Percentiles rank a stretch among this genome's conserved stretches.
Evolutionary conservation across 2,888 invertebrate species (phyloP).

Genomic region (Sinopyrophorus schimmeli): DNA sequence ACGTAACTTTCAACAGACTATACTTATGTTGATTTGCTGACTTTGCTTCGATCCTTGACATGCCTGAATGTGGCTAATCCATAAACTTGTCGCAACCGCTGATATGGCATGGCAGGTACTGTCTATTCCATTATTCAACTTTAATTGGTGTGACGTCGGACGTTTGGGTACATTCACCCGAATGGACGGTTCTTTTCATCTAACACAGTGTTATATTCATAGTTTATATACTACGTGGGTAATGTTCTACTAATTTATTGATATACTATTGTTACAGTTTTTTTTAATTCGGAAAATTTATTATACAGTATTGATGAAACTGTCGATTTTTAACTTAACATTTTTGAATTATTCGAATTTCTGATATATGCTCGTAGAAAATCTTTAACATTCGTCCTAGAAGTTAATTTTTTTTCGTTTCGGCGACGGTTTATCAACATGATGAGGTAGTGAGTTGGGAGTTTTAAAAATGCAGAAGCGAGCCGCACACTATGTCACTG

Average conservation of each 20-base stretch:
- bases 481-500: constrained; percentile 55
- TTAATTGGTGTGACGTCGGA: constrained; percentile 41
- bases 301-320: too few species aligned
- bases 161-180: constrained; percentile 39
- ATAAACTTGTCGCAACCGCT: constrained; percentile 37
- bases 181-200: constrained; percentile 32
- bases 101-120: constrained; percentile 39
- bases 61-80: constrained; percentile 35
- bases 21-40: constrained; percentile 37
- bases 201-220: too few species aligned
- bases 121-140: constrained; percentile 41
- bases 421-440: constrained; percentile 34
- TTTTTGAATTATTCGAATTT: too few species aligned
- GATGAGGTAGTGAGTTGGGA: constrained; percentile 36
- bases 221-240: too few species aligned
- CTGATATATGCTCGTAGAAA: too few species aligned
- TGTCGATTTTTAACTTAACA: too few species aligned
- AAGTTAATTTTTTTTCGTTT: constrained; percentile 26
- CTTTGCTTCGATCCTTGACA: constrained; percentile 30
- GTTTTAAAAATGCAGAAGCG: constrained; percentile 53
- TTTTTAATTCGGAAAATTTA: too few species aligned
- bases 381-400: too few species aligned
- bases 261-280: too few species aligned
- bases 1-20: constrained; percentile 33
- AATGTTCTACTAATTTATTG: too few species aligned